Conservation (phyloP, 2,113 vertebrate species). For the Cheirogaleus medius region DNA sequence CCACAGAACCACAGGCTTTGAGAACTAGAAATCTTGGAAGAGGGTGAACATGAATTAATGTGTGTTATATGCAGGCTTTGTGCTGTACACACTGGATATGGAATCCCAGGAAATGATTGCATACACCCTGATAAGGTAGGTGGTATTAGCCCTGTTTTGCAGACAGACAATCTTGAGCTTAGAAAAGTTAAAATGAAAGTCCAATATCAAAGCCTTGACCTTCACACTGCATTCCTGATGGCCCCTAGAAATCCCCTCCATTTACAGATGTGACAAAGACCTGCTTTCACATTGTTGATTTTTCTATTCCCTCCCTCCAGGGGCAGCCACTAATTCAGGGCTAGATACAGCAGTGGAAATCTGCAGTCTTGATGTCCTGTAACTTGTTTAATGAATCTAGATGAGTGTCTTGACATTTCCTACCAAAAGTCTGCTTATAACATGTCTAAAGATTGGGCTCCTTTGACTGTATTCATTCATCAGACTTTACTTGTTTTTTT, state of each 20-base stretch:
- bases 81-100: not conserved
- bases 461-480: not conserved
- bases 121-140: not conserved
- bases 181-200: not conserved
- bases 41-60: not conserved
- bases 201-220: not conserved
- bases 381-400: not conserved
- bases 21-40: not conserved
- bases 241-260: not conserved
- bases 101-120: not conserved
- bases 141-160: not conserved
- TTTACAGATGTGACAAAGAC: not conserved
- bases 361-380: not conserved
- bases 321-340: not conserved
- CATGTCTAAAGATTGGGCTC: not conserved
- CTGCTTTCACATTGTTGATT: not conserved
- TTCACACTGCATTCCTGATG: not conserved
- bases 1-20: not conserved
- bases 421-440: not conserved
- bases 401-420: not conserved
- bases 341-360: not conserved
- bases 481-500: not conserved
- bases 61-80: fast-evolving
- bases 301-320: not conserved
- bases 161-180: not conserved